Conservation (phyloP, 2,888 invertebrate species). For the Catocala sponsa region DNA sequence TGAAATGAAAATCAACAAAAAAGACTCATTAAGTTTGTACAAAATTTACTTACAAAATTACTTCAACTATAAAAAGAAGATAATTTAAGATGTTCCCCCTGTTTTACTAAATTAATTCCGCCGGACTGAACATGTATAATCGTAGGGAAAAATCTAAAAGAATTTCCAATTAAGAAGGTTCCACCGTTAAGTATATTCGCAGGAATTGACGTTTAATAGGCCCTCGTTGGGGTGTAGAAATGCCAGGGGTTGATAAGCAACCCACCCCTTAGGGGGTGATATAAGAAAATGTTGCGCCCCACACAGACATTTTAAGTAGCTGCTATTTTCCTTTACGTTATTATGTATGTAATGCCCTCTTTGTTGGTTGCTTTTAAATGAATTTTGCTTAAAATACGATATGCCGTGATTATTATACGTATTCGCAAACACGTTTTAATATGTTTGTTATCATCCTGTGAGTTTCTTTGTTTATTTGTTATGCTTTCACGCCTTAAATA, state of each 20-base stretch:
- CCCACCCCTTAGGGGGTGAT: background rate
- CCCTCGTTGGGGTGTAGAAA: constrained; percentile 13
- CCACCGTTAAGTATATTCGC: constrained; percentile 34
- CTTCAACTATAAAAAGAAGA: background rate
- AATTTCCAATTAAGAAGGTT: constrained; percentile 43
- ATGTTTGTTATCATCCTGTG: too few species aligned
- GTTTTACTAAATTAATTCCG: constrained; percentile 14
- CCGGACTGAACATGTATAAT: constrained; percentile 11
- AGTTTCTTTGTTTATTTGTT: too few species aligned
- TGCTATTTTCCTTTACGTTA: constrained; percentile 7
- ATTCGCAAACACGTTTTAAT: too few species aligned
- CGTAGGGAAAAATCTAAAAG: constrained; percentile 18
- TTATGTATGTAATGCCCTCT: background rate
- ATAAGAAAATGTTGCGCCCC: constrained; percentile 20
- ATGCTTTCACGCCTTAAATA: too few species aligned
- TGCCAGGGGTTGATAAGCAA: constrained; percentile 17
- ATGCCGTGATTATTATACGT: too few species aligned
- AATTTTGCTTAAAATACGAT: too few species aligned
- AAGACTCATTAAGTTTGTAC: background rate
- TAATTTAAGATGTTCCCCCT: constrained; percentile 1
- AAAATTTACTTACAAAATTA: background rate
- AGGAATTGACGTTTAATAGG: constrained; percentile 41
- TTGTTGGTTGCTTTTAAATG: background rate
- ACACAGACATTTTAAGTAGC: constrained; percentile 19
- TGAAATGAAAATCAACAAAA: background rate